phyloP scores from a whole-genome alignment of 2,888 invertebrate species.

The Elgonia sp. region DNA sequence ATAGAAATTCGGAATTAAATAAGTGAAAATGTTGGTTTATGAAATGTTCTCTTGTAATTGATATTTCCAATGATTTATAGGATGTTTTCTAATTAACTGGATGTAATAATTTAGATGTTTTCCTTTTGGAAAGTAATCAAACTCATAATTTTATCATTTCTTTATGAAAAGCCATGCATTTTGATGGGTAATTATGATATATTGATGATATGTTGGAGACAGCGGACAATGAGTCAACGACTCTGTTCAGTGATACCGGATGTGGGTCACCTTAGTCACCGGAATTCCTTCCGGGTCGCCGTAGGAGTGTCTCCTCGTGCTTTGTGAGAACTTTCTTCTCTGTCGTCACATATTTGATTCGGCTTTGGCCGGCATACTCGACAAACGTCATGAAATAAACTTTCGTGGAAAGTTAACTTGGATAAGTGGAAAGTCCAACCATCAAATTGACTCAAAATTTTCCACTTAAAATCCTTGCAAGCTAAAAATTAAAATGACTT shows the following conservation, averaged over 20 bases:
- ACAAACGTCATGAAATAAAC: slow-evolving; percentile 68
- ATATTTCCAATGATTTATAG: not conserved
- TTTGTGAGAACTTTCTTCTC: slow-evolving; percentile 74
- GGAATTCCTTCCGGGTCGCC: slow-evolving; percentile 85
- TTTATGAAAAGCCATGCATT: not conserved
- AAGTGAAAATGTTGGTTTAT: slow-evolving; percentile 17
- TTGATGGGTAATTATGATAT: slow-evolving; percentile 25
- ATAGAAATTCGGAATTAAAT: not conserved
- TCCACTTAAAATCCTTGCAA: no score
- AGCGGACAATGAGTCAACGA: slow-evolving; percentile 32
- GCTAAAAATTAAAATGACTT: no score
- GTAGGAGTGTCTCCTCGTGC: slow-evolving; percentile 69
- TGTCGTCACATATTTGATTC: slow-evolving; percentile 68
- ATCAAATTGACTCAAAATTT: slow-evolving; percentile 34
- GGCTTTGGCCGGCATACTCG: slow-evolving; percentile 63
- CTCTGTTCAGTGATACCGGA: slow-evolving; percentile 75
- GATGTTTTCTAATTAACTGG: not conserved
- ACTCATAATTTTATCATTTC: not conserved
- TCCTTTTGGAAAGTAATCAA: not conserved
- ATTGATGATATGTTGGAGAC: slow-evolving; percentile 28
- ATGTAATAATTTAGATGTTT: slow-evolving; percentile 12
- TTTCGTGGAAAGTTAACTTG: slow-evolving; percentile 72
- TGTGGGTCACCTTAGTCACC: slow-evolving; percentile 84
- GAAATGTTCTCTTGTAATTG: not conserved
- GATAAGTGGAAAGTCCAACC: slow-evolving; percentile 67